Conservation (phyloP, 2,113 vertebrate genomes). For the Raja brachyura region DNA sequence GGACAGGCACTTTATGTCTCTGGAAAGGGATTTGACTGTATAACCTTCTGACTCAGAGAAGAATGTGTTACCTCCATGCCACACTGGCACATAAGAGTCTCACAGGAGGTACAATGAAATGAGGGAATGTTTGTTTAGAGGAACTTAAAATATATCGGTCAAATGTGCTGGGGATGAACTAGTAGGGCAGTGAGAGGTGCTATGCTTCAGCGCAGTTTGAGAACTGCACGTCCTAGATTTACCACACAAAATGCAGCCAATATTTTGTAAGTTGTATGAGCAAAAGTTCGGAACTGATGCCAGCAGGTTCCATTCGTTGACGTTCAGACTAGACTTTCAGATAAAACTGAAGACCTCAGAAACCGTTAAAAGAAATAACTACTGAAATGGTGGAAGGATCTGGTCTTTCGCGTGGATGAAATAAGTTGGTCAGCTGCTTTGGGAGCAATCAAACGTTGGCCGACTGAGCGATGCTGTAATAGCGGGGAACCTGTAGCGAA, state of each 20-base stretch:
- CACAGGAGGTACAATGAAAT: background rate
- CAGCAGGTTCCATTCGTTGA: background rate
- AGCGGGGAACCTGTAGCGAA: no score
- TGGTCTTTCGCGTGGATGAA: background rate
- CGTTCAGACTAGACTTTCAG: background rate
- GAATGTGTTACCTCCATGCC: background rate
- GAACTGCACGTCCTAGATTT: background rate
- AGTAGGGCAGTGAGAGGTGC: background rate
- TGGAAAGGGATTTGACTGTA: background rate
- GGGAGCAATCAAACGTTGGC: background rate
- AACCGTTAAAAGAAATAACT: background rate
- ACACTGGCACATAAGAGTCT: background rate
- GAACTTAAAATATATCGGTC: background rate
- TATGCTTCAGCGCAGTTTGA: no score
- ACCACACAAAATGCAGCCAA: background rate
- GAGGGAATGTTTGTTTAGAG: background rate
- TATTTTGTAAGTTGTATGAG: background rate
- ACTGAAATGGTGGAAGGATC: background rate
- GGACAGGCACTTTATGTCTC: background rate
- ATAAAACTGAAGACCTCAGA: background rate
- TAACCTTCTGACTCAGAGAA: background rate
- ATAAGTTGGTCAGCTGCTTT: background rate
- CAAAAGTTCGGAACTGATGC: background rate
- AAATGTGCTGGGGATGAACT: background rate
- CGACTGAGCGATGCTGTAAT: background rate